A percentile compares a stretch with the other conserved stretches of the same genome.
These are phyloP conservation scores for Calcarius ornatus DNA, from an alignment of 2,113 vertebrate genomes.

Conservation along the genomic window DNA sequence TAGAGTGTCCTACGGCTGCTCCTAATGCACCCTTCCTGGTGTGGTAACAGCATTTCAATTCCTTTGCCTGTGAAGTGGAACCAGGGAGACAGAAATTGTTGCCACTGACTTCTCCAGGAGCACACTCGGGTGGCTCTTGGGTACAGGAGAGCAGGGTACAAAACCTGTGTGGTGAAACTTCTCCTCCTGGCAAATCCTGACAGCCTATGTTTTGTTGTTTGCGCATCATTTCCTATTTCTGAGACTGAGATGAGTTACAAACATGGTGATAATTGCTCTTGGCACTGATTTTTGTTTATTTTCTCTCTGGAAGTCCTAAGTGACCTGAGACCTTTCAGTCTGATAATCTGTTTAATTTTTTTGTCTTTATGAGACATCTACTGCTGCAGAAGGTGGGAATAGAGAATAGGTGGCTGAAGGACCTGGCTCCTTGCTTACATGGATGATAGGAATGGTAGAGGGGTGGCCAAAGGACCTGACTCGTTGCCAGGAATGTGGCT, in stretches of 20 bases:
- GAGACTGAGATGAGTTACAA: neutral
- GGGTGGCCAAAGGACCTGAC: accelerated
- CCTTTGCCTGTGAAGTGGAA: neutral
- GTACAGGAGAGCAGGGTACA: accelerated
- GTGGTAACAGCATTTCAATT: neutral
- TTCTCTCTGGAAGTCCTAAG: neutral
- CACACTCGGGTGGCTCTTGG: neutral
- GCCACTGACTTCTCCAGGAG: neutral
- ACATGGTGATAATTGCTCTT: neutral
- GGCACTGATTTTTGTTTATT: neutral
- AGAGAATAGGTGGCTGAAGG: neutral
- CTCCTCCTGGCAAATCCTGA: neutral
- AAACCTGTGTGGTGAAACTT: accelerated
- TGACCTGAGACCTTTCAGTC: neutral
- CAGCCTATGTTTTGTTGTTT: neutral
- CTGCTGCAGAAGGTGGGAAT: accelerated
- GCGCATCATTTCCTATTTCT: neutral
- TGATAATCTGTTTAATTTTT: neutral
- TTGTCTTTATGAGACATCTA: neutral
- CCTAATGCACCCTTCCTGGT: neutral
- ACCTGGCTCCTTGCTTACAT: neutral
- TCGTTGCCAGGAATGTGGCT: neutral
- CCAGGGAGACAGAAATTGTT: neutral
- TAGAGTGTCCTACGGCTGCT: neutral
- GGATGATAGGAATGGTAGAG: neutral